phyloP scores from a whole-genome alignment of 2,888 invertebrate species.

The Diplolepis rosae region DNA sequence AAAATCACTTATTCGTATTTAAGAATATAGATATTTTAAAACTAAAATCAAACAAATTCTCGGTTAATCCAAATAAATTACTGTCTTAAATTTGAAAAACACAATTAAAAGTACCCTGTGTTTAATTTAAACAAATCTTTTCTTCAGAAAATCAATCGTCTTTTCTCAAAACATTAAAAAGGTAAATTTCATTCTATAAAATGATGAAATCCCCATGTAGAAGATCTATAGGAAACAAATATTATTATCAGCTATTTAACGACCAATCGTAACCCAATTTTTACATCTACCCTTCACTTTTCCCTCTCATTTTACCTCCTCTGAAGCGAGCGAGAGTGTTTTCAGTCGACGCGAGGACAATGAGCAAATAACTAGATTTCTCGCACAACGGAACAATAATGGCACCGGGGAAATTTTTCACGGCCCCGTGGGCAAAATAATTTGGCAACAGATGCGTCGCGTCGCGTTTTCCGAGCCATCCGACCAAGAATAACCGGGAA shows the following conservation, averaged over 20 bases:
- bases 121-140: too few relatives aligned
- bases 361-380: conserved; percentile 71
- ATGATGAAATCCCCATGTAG: too few relatives aligned
- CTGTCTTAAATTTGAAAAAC: too few relatives aligned
- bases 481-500: conserved; percentile 70
- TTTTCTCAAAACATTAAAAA: too few relatives aligned
- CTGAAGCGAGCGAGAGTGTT: conserved; percentile 36
- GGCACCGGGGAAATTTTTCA: conserved; percentile 71
- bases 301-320: conserved; percentile 37
- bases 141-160: too few relatives aligned
- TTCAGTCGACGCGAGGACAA: conserved; percentile 52
- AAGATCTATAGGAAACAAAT: conserved; percentile 36
- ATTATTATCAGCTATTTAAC: conserved; percentile 45
- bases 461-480: conserved; percentile 69
- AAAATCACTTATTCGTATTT: too few relatives aligned
- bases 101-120: too few relatives aligned
- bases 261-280: conserved; percentile 41
- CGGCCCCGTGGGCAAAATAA: conserved; percentile 72
- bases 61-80: too few relatives aligned
- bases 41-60: too few relatives aligned
- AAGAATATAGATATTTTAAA: too few relatives aligned
- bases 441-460: conserved; percentile 73
- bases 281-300: conserved; percentile 38
- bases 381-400: conserved; percentile 70
- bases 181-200: too few relatives aligned